Evolutionary conservation across 2,113 vertebrate species (phyloP), one percentile per base, ranked within the genome.

Genomic region (Sylvia atricapilla): DNA sequence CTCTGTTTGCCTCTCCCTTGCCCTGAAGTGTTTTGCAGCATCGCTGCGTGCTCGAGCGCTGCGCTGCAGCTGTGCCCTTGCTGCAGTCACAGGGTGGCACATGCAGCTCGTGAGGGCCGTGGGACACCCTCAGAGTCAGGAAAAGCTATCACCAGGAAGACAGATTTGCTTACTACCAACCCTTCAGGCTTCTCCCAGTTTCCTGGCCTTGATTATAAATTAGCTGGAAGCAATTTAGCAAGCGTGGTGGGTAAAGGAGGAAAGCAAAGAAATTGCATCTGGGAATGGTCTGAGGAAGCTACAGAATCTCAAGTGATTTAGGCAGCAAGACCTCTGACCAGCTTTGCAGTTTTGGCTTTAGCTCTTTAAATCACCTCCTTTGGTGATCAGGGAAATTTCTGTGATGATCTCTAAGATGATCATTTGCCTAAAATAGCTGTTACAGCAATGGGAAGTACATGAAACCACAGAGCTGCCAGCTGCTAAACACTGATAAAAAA

Each of bases 11-110:
- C 73, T 64, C 76, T 92, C 30, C 2, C 67, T 76, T 59, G 44
- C 56, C 75, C 70, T 93, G 56, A 27, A 79, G 56, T 68, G 86
- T 79, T 92, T 23, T 82, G 91, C 82, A 79, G 85, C 86, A 68
- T 55, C 0, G 20, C 79, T 88, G 59, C 1, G 3, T 85, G 79
- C 83, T 92, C 2, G 0, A 63, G 39, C 0, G 0, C 75, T 53
- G 83, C 14, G 4, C 67, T 62, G 86, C 93, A 79, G 89, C 72
- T 89, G 53, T 77, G 94, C 67, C 94, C 91, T 93, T 76, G 70
- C 87, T 95, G 85, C 66, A 59, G 88, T 82, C 78, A 60, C 73
- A 63, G 49, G 47, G 2, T 55, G 47, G 60, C 35, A 70, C 18
- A 3, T 23, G 52, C 62, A 9, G 24, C 33, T n/a, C 28, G 0